Conservation (phyloP, 2,888 invertebrate genomes). For the Pollenia griseotomentosa region DNA sequence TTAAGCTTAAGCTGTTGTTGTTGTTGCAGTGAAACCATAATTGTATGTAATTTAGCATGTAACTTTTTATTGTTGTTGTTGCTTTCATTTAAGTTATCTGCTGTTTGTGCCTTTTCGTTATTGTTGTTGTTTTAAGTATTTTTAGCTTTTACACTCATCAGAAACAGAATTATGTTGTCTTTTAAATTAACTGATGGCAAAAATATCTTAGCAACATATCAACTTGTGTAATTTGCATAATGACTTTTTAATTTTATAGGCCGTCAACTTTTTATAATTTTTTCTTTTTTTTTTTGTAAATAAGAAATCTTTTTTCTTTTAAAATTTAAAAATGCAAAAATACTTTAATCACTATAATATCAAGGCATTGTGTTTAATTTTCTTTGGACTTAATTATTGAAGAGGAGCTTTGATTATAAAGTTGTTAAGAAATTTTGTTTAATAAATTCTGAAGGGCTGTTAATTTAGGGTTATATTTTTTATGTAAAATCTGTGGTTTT, state of each 20-base stretch:
- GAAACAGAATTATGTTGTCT: slow-evolving; percentile 75
- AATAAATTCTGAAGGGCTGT: no score
- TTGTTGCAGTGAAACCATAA: slow-evolving; percentile 74
- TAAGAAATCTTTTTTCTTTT: no score
- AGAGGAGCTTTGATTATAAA: no score
- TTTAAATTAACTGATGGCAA: slow-evolving; percentile 72
- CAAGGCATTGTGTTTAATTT: no score
- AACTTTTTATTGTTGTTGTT: slow-evolving; percentile 56
- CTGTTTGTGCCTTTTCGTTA: slow-evolving; percentile 2
- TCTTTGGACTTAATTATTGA: no score
- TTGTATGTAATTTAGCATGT: slow-evolving; percentile 78
- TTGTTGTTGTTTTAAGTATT: slow-evolving; percentile 12
- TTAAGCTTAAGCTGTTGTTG: neutral
- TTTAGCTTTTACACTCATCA: slow-evolving; percentile 11
- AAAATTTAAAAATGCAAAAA: no score
- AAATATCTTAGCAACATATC: slow-evolving; percentile 63
- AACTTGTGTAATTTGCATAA: slow-evolving; percentile 80
- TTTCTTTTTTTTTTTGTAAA: no score
- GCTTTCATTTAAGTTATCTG: slow-evolving; percentile 27
- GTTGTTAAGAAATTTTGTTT: no score
- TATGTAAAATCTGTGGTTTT: no score
- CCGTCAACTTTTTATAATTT: slow-evolving; percentile 27
- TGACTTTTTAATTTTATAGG: slow-evolving; percentile 78
- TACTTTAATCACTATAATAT: no score
- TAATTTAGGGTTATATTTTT: no score